phyloP scores from a whole-genome alignment of 2,888 invertebrate species.

The Trichopoda pennipes region DNA sequence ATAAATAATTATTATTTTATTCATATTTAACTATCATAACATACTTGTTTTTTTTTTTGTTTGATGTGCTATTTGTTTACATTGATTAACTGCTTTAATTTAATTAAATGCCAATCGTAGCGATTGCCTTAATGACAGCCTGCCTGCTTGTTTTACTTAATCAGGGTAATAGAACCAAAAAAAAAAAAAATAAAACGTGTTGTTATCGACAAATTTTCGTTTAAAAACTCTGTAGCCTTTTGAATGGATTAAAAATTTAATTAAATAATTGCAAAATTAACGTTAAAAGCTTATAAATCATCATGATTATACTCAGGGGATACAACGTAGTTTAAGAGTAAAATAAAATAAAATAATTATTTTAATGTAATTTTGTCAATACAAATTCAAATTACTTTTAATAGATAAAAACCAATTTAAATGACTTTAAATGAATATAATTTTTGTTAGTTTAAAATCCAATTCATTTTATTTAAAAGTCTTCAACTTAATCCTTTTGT shows the following conservation, averaged over 20 bases:
- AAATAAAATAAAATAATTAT: too few relatives aligned
- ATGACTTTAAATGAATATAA: too few relatives aligned
- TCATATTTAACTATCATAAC: conserved; percentile 21
- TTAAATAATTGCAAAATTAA: conserved; percentile 45
- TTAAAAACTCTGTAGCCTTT: conserved; percentile 57
- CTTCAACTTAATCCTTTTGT: not conserved
- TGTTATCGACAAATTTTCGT: conserved; percentile 58
- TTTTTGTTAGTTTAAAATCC: too few relatives aligned
- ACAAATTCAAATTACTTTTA: too few relatives aligned
- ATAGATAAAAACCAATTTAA: too few relatives aligned
- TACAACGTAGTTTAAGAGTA: not conserved
- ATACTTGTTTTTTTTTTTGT: conserved; percentile 33
- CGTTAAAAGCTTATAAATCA: not conserved
- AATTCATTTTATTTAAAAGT: not conserved
- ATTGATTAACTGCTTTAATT: conserved; percentile 66
- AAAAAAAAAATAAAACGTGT: conserved; percentile 2
- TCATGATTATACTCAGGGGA: not conserved
- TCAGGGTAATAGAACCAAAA: not conserved
- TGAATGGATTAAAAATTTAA: conserved; percentile 47
- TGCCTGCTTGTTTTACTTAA: not conserved
- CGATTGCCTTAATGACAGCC: not conserved
- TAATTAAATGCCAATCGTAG: conserved; percentile 50
- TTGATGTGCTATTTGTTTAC: conserved; percentile 47
- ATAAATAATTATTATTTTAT: not conserved
- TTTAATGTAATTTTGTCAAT: too few relatives aligned